phyloP scores from a whole-genome alignment of 2,113 vertebrate genomes.

The Spermophilus dauricus region DNA sequence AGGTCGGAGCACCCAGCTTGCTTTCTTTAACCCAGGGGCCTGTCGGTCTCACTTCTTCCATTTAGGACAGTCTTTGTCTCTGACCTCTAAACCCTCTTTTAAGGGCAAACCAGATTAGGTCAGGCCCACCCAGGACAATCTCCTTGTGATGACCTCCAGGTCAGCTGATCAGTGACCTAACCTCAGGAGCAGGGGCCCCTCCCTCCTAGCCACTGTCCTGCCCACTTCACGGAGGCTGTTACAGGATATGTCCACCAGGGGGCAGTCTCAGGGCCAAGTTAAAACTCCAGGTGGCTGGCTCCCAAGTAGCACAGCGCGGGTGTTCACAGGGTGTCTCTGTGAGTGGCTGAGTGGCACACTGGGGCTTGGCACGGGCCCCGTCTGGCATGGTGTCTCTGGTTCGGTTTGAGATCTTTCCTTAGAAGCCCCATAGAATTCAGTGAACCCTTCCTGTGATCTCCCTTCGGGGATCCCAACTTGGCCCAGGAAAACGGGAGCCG shows the following conservation, averaged over 20 bases:
- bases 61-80: not conserved
- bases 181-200: not conserved
- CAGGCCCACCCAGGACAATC: not conserved
- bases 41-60: not conserved
- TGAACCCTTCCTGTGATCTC: not conserved
- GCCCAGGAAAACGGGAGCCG: not conserved
- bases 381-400: not conserved
- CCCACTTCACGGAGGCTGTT: not conserved
- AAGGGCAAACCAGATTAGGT: not conserved
- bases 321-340: no score
- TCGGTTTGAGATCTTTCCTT: not conserved
- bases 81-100: not conserved
- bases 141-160: not conserved
- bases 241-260: not conserved
- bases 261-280: not conserved
- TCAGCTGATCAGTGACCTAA: not conserved
- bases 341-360: not conserved
- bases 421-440: not conserved
- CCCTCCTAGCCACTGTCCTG: fast-evolving
- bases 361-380: not conserved
- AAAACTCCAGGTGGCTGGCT: not conserved
- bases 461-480: not conserved
- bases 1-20: no score
- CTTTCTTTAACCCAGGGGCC: no score
- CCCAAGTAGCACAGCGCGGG: not conserved